Conservation (phyloP, 2,888 invertebrate species). For the Rotaria magnacalcarata region DNA sequence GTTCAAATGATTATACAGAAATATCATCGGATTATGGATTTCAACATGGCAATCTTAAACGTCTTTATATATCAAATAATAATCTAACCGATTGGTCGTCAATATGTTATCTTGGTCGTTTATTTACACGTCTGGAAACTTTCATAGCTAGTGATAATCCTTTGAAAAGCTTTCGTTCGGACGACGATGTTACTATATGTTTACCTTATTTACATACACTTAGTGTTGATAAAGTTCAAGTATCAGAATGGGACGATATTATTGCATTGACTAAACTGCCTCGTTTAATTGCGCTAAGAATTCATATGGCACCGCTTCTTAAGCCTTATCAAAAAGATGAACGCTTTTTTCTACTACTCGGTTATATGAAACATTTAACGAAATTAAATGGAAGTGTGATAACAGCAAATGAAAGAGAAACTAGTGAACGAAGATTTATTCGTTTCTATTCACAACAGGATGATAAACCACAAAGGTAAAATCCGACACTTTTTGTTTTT, state of each 20-base stretch:
- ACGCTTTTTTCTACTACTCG: constrained; percentile 77
- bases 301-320: constrained; percentile 70
- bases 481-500: too few relatives aligned
- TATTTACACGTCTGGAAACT: constrained; percentile 78
- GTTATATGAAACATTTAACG: constrained; percentile 76
- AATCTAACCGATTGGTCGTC: constrained; percentile 35
- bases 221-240: constrained; percentile 49
- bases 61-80: constrained; percentile 37
- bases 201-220: not conserved
- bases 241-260: constrained; percentile 81
- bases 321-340: constrained; percentile 70
- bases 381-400: constrained; percentile 86
- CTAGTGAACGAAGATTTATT: constrained; percentile 86
- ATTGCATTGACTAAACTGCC: constrained; percentile 79
- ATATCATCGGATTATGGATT: constrained; percentile 55
- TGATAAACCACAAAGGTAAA: constrained; percentile 66
- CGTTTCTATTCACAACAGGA: constrained; percentile 77
- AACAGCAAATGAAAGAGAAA: constrained; percentile 77
- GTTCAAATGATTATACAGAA: constrained; percentile 69
- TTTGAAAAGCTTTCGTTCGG: constrained; percentile 30
- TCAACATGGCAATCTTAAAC: constrained; percentile 62
- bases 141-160: constrained; percentile 66
- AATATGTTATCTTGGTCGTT: constrained; percentile 68
- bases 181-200: not conserved
- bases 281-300: constrained; percentile 74